A percentile compares a stretch with the other conserved stretches of the same genome.
Evolutionary conservation across 2,113 vertebrate species (phyloP).

Genomic region (Lasiurus borealis): DNA sequence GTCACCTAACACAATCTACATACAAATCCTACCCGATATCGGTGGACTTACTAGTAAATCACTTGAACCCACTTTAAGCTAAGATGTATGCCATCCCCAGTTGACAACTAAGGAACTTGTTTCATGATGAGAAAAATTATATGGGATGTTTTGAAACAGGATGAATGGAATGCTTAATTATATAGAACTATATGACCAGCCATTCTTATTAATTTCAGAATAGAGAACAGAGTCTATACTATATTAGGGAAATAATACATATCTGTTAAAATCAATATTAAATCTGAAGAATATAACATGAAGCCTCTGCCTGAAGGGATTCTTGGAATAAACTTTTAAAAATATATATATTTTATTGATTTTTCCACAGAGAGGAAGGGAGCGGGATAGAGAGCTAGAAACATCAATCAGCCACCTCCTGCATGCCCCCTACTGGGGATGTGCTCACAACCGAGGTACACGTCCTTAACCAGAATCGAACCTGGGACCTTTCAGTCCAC

Average conservation of each 20-base stretch:
- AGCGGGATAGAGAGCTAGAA: no score
- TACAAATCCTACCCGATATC: background rate
- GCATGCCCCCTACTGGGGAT: no score
- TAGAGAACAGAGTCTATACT: background rate
- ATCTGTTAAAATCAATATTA: background rate
- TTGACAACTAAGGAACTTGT: background rate
- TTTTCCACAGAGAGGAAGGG: no score
- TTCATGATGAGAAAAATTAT: constrained; percentile 26
- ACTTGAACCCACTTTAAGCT: background rate
- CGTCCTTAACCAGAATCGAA: no score
- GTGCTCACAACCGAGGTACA: no score
- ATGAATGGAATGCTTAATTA: background rate
- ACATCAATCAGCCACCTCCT: no score
- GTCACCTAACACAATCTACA: background rate
- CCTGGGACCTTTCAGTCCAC: no score
- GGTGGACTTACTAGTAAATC: background rate
- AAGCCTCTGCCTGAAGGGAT: background rate
- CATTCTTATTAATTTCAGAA: background rate
- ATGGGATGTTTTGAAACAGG: background rate
- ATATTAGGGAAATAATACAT: background rate
- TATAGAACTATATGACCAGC: background rate
- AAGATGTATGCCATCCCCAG: background rate
- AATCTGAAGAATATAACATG: background rate
- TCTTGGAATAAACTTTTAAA: background rate
- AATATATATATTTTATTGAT: no score